Evolutionary conservation across 2,797 vertebrate genomes (phyloP), one percentile per base, ranked within the genome.

Genomic region (Anolis apletophallus): DNA sequence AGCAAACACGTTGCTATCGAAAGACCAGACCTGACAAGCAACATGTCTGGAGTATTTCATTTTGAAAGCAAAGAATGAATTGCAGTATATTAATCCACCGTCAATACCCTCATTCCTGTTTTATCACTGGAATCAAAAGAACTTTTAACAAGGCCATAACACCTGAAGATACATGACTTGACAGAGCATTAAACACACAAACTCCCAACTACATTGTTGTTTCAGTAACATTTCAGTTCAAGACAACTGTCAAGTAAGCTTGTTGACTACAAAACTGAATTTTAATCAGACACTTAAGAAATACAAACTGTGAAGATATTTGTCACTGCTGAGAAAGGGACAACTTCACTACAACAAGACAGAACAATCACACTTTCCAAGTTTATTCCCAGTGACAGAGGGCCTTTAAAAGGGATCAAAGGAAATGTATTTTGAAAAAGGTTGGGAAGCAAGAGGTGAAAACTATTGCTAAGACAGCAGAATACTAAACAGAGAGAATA

Each of bases 161-260:
- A 1, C 0, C 40, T 74, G 0, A 46, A 74, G 0, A 0, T 17
- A 54, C 85, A 64, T 26, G 14, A 5, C 0, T 17, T 0, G 40
- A 87, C n/a, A 80, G 23, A 73, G 4, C 9, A 82, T 3, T 21
- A 26, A 76, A 21, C 29, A 76, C 14, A 3, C 34, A 81, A 78
- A 16, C 5, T 87, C 67, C 14, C 59, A 77, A 59, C 26, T 1
- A 69, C 46, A 52, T 80, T 19, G 26, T 83, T 59, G 76, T 67
- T 7, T 81, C 23, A 72, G 17, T 80, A 14, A 46, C 0, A 34
- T 34, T 71, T 61, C 79, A 73, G 7, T 10, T 52, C 72, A 16
- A 36, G 71, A 82, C 55, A 36, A 46, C 40, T 59, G 46, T 57
- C 73, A 87, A 17, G 61, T 6, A 13, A 67, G 29, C 57, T 81